Evolutionary conservation across 1,140 invertebrate species (phyloP), one percentile per base, ranked within the genome.

Genomic region (Lepidotrigona ventralis): DNA sequence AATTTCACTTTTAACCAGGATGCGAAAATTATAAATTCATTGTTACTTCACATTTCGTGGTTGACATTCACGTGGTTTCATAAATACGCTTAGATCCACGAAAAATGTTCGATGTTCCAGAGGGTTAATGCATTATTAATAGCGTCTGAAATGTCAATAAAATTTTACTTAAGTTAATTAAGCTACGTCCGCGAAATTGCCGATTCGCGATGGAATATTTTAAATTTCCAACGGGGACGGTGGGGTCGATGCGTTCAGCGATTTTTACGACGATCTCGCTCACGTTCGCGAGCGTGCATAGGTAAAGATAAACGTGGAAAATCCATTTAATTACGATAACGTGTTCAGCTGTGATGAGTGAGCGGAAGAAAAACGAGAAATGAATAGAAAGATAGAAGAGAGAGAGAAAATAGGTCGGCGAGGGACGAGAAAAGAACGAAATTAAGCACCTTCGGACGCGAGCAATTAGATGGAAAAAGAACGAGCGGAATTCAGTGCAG

Each of bases 391-490:
- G 33, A 33, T 3, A 1, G 33, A 33, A 46, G 23, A 23, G 6
- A 70, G 1, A 70, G 39, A n/a, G 15, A 71, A 70, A 51, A 71
- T 2, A 15, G 69, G 14, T 11, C 23, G 6, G 1, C 15, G 8
- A 21, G 23, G 15, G n/a, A n/a, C n/a, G n/a, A 23, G 54, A 56
- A 58, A 53, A 72, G 26, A 53, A 56, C 21, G n/a, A 21, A 83
- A 83, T 78, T 70, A 83, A 83, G 66, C 68, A 51, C 58, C 76
- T 83, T 83, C 69, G 82, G 68, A 66, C 76, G 76, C 69, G 54
- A 83, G 79, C 76, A 83, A 83, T 86, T 76, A 80, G 64, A 51
- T 75, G 79, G 63, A 83, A 88, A 85, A 87, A 33, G 74, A 77
- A 78, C 66, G 66, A 70, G 51, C 54, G 12, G 46, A 69, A 77